Evolutionary conservation across 2,797 vertebrate genomes (phyloP).

Genomic region (Rhabdophis nuchalis): DNA sequence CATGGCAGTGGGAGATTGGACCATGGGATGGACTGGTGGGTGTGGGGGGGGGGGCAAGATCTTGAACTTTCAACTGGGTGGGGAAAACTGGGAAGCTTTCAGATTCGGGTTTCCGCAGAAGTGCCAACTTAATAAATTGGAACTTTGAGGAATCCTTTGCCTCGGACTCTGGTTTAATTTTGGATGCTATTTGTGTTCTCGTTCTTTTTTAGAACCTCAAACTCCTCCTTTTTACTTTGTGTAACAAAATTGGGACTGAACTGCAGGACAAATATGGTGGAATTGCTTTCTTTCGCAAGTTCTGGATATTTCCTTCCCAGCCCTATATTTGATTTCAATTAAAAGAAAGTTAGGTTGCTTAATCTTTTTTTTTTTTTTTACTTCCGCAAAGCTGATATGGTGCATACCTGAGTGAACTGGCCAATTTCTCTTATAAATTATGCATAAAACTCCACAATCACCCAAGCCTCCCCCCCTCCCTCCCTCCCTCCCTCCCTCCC

Average conservation of each 20-base stretch:
- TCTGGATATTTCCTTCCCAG: constrained; percentile 65
- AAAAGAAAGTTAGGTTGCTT: constrained; percentile 69
- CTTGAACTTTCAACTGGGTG: too few relatives aligned
- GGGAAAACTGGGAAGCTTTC: too few relatives aligned
- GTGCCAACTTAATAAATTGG: too few relatives aligned
- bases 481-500: too few relatives aligned
- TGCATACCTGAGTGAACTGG: constrained; percentile 72
- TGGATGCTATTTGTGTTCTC: not conserved
- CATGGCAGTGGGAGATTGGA: too few relatives aligned
- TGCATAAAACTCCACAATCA: constrained; percentile 69
- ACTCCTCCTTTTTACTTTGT: constrained; percentile 57
- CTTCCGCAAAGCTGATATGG: constrained; percentile 64
- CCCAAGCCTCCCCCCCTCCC: too few relatives aligned
- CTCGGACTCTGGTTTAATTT: too few relatives aligned
- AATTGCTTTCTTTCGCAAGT: constrained; percentile 36
- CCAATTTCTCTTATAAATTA: constrained; percentile 77
- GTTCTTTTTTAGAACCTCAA: constrained; percentile 24
- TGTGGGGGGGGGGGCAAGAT: too few relatives aligned
- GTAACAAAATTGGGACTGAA: constrained; percentile 46
- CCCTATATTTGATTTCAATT: constrained; percentile 75
- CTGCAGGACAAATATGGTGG: constrained; percentile 32
- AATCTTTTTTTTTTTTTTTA: constrained; percentile 64
- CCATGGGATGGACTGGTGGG: too few relatives aligned
- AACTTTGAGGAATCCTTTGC: too few relatives aligned
- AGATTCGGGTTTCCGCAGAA: too few relatives aligned